phyloP scores from a whole-genome alignment of 2,888 invertebrate species.

The Osedax frankpressi region DNA sequence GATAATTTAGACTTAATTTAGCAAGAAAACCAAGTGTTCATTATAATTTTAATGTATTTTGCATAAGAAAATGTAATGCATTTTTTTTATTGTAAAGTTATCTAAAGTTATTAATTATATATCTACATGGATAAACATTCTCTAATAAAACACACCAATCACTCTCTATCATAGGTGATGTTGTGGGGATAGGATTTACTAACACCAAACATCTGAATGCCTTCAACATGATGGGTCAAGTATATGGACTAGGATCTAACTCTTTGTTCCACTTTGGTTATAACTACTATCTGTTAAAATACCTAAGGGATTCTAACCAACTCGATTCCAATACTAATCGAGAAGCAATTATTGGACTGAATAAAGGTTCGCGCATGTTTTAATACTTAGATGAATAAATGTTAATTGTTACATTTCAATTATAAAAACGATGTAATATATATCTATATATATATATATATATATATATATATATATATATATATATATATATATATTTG shows the following conservation, averaged over 20 bases:
- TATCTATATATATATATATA: not conserved
- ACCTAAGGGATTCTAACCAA: not conserved
- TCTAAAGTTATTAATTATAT: too few species aligned
- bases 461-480: not conserved
- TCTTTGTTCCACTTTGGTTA: conserved; percentile 6
- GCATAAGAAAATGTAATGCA: too few species aligned
- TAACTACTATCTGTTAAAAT: not conserved
- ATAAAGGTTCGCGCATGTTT: conserved; percentile 3
- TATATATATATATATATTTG: not conserved
- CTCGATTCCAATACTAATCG: not conserved
- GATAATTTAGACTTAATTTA: too few species aligned
- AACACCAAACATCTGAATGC: not conserved
- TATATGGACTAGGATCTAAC: not conserved
- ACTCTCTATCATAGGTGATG: too few species aligned
- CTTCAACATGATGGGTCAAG: conserved; percentile 6
- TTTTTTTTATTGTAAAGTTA: too few species aligned
- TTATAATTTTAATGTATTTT: too few species aligned
- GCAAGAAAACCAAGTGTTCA: too few species aligned
- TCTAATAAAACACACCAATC: too few species aligned
- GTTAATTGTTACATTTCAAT: too few species aligned
- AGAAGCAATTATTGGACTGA: not conserved
- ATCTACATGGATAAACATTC: too few species aligned
- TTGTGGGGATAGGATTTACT: not conserved
- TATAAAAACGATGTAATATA: not conserved
- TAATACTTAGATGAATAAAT: not conserved